Base-by-base conservation (phyloP, 2,888 invertebrate genomes). In the Buathra laborator region DNA sequence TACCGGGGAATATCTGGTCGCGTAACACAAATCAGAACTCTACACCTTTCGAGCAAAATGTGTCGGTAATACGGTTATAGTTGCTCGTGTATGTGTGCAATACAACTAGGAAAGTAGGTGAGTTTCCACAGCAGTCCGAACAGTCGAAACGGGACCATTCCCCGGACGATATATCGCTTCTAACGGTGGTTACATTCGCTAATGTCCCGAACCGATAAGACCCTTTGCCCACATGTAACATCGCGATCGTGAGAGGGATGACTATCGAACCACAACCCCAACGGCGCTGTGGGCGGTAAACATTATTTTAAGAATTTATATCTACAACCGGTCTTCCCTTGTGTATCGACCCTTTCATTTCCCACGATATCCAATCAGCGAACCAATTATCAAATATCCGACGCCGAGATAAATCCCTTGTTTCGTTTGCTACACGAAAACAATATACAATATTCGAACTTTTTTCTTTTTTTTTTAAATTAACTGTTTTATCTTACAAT, bases 121-220 rank as follows among this genome's bases (percentile, higher is more conserved):
- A 44, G 72, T 72, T 72, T 43, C 72, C 72, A 43, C 24, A 9
- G 37, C 32, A 16, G 16, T 16, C 71, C 71, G 53, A 32, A 71
- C 19, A 9, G n/a, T 6, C n/a, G 56, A n/a, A 53, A 37, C 7
- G 53, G 48, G 62, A 62, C 84, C 84, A 83, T 85, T 85, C 76
- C 70, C 81, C 44, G 19, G 67, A 84, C 77, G 77, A 86, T 86
- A 86, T 81, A 84, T 84, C 67, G 81, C 79, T 68, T 46, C 48
- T 10, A 48, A 48, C 76, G 16, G 37, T 19, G 59, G 66, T 67
- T 76, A 76, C 85, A 85, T 68, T 76, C 75, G 72, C 80, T 85
- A 85, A 85, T 85, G 83, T 83, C 67, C 56, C 51, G 76, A 29
- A 24, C 83, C 51, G 85, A 85, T 85, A 85, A 86, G 84, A 78